Base-by-base conservation (phyloP, 1,140 invertebrate species). In the Scaptomyza pallida region DNA sequence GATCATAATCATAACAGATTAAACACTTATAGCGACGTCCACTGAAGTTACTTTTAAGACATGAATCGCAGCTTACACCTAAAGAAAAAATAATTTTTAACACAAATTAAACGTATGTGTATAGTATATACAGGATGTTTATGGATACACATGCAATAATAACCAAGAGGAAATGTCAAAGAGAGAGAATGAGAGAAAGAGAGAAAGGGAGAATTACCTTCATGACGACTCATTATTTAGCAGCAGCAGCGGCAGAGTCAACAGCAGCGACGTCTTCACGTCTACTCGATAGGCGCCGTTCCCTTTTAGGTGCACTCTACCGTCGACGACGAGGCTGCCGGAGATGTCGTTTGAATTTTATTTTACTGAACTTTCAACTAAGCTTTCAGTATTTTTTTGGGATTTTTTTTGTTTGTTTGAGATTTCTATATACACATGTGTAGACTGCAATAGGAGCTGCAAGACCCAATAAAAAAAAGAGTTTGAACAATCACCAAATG, bases 11-110 rank as follows among this genome's bases (percentile, higher is more conserved):
- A 92, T 98, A 99, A 93, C 98, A 99, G 83, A 99, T 96, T 91
- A 99, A 94, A 94, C 98, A 99, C 94, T 99, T 99, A 93, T 98
- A 99, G 89, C 98, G 95, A 92, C 97, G 95, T 88, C 98, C 98
- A 92, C 96, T 95, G 93, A 99, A 99, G 93, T 99, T 99, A 91
- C 96, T 97, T 94, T 99, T 99, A 92, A 99, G 94, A 95, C 98
- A 99, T 90, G 97, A 97, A 95, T 99, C 98, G 95, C 98, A 99
- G 94, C 98, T 99, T 88, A 99, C 98, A 93, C 96, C 96, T 97
- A 47, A n/a, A 19, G 9, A 33, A 4, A 40, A 12, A n/a, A 26
- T 26, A 26, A 26, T n/a, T n/a, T n/a, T n/a, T 9, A 30, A 30
- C 6, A 30, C 5, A 30, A 30, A 30, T 9, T 30, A n/a, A n/a